Evolutionary conservation across 2,797 vertebrate genomes (phyloP), one percentile per base, ranked within the genome.

Genomic region (Sparus aurata): DNA sequence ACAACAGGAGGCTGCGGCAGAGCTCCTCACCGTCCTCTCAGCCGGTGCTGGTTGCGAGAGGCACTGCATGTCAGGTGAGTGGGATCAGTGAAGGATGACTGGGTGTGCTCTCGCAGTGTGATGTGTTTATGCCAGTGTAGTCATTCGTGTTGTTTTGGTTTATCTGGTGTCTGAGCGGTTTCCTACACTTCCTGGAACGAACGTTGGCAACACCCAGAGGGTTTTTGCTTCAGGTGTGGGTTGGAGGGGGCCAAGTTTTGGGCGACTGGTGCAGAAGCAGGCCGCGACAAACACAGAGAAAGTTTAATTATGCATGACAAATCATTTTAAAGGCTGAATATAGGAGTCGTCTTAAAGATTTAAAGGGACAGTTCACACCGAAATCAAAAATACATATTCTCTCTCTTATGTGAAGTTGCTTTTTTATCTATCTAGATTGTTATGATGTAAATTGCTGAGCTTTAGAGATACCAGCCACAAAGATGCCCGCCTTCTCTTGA

Each of bases 11-110:
- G 65, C 57, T 22, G 12, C 79, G 5, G 1, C 85, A 75, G 70
- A 73, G 25, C 69, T 3, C 82, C n/a, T 49, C 75, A 0, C 17
- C 70, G 0, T 0, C 73, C 0, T 60, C 90, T 8, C 79, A 86
- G 23, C 82, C 89, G 0, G 57, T 91, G 57, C 90, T 96, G 60
- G 88, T 96, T 34, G 0, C 95, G 1, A 90, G 95, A 85, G 90
- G 96, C 61, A 86, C 94, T 0, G 76, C 73, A 0, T 77, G 84
- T 17, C 86, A 71, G 87, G 92, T 94, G 60, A 83, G 87, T 20
- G 20, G 7, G 2, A 6, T 23, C 22, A 30, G n/a, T 55, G 25
- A 15, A 57, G 18, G 22, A 20, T 41, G 13, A 2, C 1, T 27
- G 54, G 9, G 23, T 17, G n/a, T 52, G 46, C 30, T 43, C n/a